A percentile compares a stretch with the other conserved stretches of the same genome.
Evolutionary conservation across 2,797 vertebrate species (phyloP).

Genomic region (Gallinago solitaria): DNA sequence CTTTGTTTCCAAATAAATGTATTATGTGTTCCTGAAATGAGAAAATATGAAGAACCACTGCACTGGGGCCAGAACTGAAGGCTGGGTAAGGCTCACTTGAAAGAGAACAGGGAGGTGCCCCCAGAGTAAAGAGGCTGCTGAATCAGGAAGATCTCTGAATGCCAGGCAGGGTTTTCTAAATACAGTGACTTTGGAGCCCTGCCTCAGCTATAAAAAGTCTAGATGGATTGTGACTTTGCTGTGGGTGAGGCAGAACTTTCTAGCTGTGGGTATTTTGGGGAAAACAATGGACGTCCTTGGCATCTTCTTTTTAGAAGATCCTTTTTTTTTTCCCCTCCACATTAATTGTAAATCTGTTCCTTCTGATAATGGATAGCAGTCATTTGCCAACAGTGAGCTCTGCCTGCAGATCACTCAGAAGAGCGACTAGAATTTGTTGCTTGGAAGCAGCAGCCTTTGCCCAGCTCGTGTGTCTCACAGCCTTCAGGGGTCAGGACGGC

Average conservation of each 20-base stretch:
- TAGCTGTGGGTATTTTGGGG: background rate
- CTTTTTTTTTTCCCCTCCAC: background rate
- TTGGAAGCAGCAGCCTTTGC: background rate
- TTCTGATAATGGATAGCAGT: background rate
- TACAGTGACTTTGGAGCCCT: background rate
- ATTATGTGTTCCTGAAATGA: background rate
- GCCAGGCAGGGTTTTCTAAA: background rate
- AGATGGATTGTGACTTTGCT: background rate
- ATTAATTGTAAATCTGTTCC: background rate
- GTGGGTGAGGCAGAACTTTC: background rate
- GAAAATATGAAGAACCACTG: background rate
- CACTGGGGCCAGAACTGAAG: background rate
- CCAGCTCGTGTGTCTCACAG: background rate
- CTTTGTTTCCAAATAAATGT: background rate
- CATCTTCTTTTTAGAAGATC: background rate
- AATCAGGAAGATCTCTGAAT: background rate
- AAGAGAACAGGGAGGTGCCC: background rate
- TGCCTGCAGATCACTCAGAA: background rate
- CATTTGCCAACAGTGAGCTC: background rate
- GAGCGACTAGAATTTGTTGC: background rate
- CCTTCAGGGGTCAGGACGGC: background rate
- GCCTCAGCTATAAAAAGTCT: background rate
- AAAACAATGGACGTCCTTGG: background rate
- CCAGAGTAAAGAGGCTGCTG: background rate
- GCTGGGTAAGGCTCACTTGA: background rate